A percentile compares a stretch with the other conserved stretches of the same genome.
phyloP scores from a whole-genome alignment of 2,888 invertebrate species.

The Frankliniella intonsa region DNA sequence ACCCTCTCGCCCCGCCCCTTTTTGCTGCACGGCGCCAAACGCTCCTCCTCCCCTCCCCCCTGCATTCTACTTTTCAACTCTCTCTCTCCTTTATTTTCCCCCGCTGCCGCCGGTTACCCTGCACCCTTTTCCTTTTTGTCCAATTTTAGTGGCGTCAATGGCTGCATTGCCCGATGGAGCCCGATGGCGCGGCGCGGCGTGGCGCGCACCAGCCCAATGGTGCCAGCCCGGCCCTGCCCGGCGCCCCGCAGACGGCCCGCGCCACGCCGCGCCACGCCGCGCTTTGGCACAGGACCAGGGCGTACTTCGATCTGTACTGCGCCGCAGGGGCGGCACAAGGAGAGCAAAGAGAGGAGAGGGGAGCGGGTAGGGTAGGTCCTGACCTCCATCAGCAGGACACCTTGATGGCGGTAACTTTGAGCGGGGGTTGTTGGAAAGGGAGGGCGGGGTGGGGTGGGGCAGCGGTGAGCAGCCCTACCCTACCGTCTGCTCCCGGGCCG shows the following conservation, averaged over 20 bases:
- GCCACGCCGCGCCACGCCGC: background rate
- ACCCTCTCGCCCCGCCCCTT: background rate
- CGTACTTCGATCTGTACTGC: background rate
- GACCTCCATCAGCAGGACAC: background rate
- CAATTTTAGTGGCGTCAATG: constrained; percentile 19
- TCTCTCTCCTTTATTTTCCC: background rate
- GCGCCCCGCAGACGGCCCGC: too few relatives aligned
- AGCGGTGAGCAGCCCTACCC: too few relatives aligned
- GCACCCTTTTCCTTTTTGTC: background rate
- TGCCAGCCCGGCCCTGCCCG: too few relatives aligned
- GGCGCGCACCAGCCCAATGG: too few relatives aligned
- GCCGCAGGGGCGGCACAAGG: background rate
- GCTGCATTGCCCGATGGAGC: background rate
- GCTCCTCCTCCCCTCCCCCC: background rate
- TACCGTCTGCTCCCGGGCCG: too few relatives aligned
- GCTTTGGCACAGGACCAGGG: constrained; percentile 15
- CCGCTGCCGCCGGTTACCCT: background rate
- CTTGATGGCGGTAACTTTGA: too few relatives aligned
- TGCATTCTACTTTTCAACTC: background rate
- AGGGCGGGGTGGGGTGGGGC: too few relatives aligned
- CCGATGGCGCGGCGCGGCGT: background rate
- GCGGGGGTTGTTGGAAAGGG: too few relatives aligned
- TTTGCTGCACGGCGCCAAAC: background rate
- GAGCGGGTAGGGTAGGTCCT: background rate
- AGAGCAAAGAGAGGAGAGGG: background rate